These are phyloP conservation scores for Lathronympha strigana DNA, from an alignment of 2,888 invertebrate genomes.

Conservation along the genomic window DNA sequence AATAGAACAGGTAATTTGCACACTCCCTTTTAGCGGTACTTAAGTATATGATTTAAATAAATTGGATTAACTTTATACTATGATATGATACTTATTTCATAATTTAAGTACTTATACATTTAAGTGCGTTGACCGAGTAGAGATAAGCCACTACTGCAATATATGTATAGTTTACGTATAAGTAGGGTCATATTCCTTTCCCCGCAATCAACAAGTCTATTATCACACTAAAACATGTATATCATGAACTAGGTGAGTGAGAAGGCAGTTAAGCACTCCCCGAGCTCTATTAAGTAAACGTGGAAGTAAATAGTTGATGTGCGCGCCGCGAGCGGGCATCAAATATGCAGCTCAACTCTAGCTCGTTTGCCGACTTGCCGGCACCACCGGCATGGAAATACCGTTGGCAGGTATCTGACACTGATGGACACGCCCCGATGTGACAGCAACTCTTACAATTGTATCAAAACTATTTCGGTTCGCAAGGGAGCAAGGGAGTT, in stretches of 20 bases:
- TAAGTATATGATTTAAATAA: no score
- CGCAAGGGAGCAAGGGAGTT: constrained; percentile 35
- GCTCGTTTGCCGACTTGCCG: constrained; percentile 33
- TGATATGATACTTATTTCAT: no score
- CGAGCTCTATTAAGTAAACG: constrained; percentile 66
- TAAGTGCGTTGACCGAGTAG: no score
- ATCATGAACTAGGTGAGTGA: neutral
- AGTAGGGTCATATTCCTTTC: neutral
- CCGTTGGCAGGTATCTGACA: constrained; percentile 57
- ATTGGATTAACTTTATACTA: no score
- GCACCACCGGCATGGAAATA: constrained; percentile 60
- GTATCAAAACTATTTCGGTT: constrained; percentile 49
- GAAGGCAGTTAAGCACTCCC: constrained; percentile 55
- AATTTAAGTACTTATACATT: no score
- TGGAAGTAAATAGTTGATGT: constrained; percentile 67
- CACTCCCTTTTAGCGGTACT: no score
- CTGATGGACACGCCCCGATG: constrained; percentile 47
- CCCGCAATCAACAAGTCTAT: neutral
- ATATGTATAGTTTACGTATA: no score
- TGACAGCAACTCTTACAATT: constrained; percentile 44
- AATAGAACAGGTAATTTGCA: no score
- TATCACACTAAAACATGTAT: neutral
- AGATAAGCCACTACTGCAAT: no score
- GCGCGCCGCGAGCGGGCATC: constrained; percentile 62
- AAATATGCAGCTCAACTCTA: constrained; percentile 68